Conservation (phyloP, 2,888 invertebrate genomes). For the Campoplex nolae region DNA sequence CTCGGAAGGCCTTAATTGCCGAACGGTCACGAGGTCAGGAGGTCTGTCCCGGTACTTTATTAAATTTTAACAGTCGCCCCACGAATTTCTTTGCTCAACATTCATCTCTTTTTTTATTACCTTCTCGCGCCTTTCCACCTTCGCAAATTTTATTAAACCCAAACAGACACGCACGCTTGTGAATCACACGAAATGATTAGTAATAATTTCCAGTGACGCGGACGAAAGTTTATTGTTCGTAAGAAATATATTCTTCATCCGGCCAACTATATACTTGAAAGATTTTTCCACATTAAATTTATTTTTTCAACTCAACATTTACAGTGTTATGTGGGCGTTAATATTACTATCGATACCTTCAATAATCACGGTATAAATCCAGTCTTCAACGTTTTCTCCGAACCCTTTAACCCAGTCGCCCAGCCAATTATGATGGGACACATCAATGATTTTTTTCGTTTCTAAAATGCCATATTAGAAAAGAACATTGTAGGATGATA, state of each 20-base stretch:
- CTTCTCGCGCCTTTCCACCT: background rate
- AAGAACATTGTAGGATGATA: background rate
- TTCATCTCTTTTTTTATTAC: slow-evolving; percentile 9
- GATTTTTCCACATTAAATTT: background rate
- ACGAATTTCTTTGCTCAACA: slow-evolving; percentile 7
- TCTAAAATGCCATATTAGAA: no score
- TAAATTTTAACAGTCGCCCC: slow-evolving; percentile 68
- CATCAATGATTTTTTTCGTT: background rate
- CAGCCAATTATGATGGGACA: no score
- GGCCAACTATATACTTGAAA: background rate
- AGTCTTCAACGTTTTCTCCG: background rate
- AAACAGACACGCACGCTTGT: background rate
- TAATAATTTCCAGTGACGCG: background rate
- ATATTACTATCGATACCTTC: background rate
- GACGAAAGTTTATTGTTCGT: background rate
- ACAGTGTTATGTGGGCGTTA: background rate
- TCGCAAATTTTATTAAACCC: background rate
- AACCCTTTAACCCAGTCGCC: background rate
- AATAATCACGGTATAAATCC: background rate
- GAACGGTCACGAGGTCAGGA: slow-evolving; percentile 72
- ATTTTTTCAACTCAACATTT: background rate
- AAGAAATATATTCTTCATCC: background rate
- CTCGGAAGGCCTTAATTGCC: slow-evolving; percentile 71
- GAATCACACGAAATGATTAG: background rate
- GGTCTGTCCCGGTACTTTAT: slow-evolving; percentile 75